Conservation (phyloP, 2,113 vertebrate genomes). For the Riparia riparia region DNA sequence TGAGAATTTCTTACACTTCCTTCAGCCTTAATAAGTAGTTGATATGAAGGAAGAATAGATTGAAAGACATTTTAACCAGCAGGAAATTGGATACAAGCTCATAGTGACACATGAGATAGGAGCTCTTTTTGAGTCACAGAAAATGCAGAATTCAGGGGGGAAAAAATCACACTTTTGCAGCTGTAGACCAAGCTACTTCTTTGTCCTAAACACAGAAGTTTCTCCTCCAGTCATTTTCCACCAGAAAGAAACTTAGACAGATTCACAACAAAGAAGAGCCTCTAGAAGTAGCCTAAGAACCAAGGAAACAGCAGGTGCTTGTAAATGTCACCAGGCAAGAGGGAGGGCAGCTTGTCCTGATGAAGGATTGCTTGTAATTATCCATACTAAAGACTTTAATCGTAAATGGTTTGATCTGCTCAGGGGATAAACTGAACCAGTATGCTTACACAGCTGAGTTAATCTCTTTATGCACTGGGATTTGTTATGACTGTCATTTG, state of each 20-base stretch:
- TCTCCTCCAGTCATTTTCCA: neutral
- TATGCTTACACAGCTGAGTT: neutral
- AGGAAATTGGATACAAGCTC: neutral
- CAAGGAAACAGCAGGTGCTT: neutral
- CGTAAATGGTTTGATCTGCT: conserved; percentile 47
- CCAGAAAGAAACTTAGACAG: neutral
- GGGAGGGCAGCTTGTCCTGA: neutral
- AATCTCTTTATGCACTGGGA: conserved; percentile 9
- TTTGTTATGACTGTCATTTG: neutral
- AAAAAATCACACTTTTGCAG: neutral
- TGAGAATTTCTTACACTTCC: neutral
- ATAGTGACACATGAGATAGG: neutral
- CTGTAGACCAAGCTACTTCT: neutral
- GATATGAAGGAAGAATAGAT: neutral
- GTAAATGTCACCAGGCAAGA: neutral
- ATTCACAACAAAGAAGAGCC: neutral
- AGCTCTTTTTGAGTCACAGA: neutral
- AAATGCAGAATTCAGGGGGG: neutral
- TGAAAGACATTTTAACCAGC: neutral
- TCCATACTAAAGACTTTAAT: conserved; percentile 24
- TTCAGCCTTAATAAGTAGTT: neutral
- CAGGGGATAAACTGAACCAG: conserved; percentile 1
- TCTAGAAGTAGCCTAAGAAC: neutral
- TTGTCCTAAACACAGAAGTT: neutral
- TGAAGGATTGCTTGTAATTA: conserved; percentile 21